These are phyloP conservation scores for Rhagonycha lutea DNA, from an alignment of 2,888 invertebrate species.

Conservation along the genomic window DNA sequence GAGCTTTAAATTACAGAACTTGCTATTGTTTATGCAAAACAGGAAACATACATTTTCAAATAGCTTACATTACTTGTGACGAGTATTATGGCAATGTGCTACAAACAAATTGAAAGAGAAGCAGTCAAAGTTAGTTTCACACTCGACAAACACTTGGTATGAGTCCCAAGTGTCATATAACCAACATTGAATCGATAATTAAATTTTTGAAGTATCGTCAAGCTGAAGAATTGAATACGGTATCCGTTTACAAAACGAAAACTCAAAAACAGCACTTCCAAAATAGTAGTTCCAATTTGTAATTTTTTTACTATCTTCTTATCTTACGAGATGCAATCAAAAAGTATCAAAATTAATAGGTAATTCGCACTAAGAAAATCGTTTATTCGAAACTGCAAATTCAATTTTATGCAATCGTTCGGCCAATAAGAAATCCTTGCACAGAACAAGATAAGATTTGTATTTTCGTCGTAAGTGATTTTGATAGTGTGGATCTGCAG, in stretches of 20 bases:
- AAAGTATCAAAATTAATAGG: no score
- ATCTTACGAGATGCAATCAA: no score
- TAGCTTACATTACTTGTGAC: neutral
- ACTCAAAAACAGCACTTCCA: neutral
- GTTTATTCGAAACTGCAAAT: no score
- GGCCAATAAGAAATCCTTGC: no score
- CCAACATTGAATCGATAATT: neutral
- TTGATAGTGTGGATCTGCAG: no score
- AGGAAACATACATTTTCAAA: neutral
- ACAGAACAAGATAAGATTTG: no score
- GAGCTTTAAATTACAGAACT: neutral
- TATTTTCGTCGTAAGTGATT: no score
- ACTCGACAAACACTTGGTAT: neutral
- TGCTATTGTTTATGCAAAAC: neutral
- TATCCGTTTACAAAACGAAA: neutral
- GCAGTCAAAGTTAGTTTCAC: neutral
- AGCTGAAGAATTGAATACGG: neutral
- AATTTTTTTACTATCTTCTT: neutral
- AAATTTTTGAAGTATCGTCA: neutral
- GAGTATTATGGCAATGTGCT: neutral
- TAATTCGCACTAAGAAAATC: no score
- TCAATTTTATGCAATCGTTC: no score
- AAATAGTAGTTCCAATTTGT: neutral
- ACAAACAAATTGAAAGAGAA: neutral
- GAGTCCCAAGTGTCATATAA: neutral